A percentile compares a stretch with the other conserved stretches of the same genome.
phyloP scores from a whole-genome alignment of 2,888 invertebrate species.

The Yponomeuta malinellus region DNA sequence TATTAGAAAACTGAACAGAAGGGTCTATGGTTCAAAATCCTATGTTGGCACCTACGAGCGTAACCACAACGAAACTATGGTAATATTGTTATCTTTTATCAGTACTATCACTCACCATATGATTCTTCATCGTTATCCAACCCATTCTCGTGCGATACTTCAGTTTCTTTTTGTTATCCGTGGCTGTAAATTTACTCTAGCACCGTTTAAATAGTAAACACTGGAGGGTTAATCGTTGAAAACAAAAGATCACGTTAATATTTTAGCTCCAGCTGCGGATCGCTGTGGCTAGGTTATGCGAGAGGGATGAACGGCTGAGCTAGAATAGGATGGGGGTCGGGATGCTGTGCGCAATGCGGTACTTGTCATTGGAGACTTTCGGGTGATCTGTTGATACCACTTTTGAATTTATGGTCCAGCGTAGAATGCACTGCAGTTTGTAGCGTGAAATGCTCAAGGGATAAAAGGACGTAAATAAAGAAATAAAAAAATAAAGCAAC shows the following conservation, averaged over 20 bases:
- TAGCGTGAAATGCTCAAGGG: background rate
- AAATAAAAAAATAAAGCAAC: background rate
- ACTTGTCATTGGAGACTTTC: conserved; percentile 24
- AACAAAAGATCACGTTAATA: background rate
- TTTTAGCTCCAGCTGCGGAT: conserved; percentile 9
- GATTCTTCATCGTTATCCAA: conserved; percentile 73
- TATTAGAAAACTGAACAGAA: background rate
- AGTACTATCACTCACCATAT: conserved; percentile 53
- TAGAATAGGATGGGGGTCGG: conserved; percentile 61
- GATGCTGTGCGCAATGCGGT: conserved; percentile 75
- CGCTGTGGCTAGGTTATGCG: conserved; percentile 47
- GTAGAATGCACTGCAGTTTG: background rate
- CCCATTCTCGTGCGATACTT: conserved; percentile 62
- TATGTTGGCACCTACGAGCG: background rate
- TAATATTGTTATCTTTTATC: conserved; percentile 8
- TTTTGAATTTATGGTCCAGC: background rate
- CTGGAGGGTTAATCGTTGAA: background rate
- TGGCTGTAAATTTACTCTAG: conserved; percentile 28
- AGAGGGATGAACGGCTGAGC: conserved; percentile 12
- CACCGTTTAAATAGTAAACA: background rate
- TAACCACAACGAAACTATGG: conserved; percentile 10
- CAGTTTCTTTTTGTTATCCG: conserved; percentile 53
- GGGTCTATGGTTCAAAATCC: background rate
- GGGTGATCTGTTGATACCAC: conserved; percentile 1
- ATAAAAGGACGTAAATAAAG: background rate